Evolutionary conservation across 2,113 vertebrate genomes (phyloP).

Genomic region (Nibea coibor): DNA sequence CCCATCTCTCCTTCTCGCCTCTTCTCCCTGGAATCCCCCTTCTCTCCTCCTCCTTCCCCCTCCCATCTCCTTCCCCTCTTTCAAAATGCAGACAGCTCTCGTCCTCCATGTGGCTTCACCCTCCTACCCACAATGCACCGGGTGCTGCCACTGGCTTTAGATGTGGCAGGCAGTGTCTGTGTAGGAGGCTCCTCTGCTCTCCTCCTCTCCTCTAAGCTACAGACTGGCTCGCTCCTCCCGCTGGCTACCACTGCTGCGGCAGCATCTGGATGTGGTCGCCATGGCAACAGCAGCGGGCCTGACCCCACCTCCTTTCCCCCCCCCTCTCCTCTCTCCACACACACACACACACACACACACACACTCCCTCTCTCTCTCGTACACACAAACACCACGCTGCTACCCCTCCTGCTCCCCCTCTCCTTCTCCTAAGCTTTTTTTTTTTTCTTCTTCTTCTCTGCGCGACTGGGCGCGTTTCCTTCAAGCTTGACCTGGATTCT

Average conservation of each 20-base stretch:
- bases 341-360: background rate
- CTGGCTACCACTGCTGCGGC: constrained; percentile 75
- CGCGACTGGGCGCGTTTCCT: constrained; percentile 66
- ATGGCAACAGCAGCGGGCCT: constrained; percentile 78
- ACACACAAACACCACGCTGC: constrained; percentile 49
- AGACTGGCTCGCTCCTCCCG: constrained; percentile 65
- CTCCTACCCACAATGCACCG: constrained; percentile 77
- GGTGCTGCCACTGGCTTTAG: constrained; percentile 64
- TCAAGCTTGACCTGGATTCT: constrained; percentile 81
- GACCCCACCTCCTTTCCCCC: constrained; percentile 65
- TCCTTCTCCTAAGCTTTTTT: constrained; percentile 63
- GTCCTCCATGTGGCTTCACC: constrained; percentile 71
- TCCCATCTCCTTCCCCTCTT: constrained; percentile 40
- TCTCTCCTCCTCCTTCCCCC: constrained; percentile 31
- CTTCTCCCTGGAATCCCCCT: constrained; percentile 71
- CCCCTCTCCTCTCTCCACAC: constrained; percentile 25
- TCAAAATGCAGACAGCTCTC: constrained; percentile 60
- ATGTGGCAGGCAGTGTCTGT: constrained; percentile 58
- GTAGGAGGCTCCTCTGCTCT: constrained; percentile 48
- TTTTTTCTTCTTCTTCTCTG: constrained; percentile 1
- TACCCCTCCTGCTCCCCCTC: constrained; percentile 56
- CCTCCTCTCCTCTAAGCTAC: constrained; percentile 62
- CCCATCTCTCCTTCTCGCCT: constrained; percentile 59
- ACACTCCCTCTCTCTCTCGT: constrained; percentile 5
- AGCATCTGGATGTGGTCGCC: constrained; percentile 82